Conservation (phyloP, 2,888 invertebrate species). For the Allolobophora icterica region DNA sequence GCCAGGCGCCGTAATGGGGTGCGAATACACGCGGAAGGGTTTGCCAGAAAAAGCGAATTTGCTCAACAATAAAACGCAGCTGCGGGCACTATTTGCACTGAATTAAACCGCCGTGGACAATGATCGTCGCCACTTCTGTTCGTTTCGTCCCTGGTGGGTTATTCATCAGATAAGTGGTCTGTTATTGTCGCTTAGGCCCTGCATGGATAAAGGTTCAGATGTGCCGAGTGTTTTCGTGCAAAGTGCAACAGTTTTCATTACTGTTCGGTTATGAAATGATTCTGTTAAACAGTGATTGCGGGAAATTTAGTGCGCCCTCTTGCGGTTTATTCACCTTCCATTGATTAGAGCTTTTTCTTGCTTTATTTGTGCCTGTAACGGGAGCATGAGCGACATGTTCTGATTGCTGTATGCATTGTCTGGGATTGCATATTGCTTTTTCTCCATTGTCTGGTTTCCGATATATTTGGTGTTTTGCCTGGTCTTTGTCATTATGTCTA, state of each 20-base stretch:
- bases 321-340: not conserved
- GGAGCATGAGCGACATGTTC: not conserved
- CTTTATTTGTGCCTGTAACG: not conserved
- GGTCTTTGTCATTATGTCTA: not conserved
- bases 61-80: not conserved
- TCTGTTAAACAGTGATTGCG: not conserved
- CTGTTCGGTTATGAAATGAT: not conserved
- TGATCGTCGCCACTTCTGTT: not conserved
- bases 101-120: not conserved
- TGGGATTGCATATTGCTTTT: not conserved
- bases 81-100: constrained; percentile 9
- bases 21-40: constrained; percentile 17
- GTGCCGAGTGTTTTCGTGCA: not conserved
- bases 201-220: not conserved
- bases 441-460: not conserved
- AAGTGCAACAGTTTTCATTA: constrained; percentile 7
- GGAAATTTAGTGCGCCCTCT: not conserved
- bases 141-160: constrained; percentile 3
- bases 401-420: not conserved
- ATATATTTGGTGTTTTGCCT: not conserved
- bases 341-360: not conserved
- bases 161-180: not conserved
- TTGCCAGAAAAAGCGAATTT: not conserved
- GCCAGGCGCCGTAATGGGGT: not conserved
- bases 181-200: not conserved